Conservation (phyloP, 2,113 vertebrate species). For the Larimichthys polyactis region DNA sequence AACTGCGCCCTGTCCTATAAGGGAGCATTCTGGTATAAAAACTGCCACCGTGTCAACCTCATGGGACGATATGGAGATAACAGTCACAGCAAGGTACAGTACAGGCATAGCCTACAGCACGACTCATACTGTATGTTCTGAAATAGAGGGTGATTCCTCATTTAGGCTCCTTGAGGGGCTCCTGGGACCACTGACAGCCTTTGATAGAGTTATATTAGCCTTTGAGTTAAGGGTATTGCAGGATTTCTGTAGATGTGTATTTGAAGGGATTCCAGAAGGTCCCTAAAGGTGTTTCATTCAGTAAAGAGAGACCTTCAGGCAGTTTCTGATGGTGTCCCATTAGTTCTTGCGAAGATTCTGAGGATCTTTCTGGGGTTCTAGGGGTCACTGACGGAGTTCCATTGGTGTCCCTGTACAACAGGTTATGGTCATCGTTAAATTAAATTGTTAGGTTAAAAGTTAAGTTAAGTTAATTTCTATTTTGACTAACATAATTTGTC, state of each 20-base stretch:
- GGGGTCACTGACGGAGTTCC: background rate
- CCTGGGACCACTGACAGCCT: background rate
- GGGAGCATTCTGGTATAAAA: constrained; percentile 99
- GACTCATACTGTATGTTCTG: background rate
- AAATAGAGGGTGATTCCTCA: background rate
- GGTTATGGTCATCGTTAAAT: background rate
- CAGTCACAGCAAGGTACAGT: constrained; percentile 96
- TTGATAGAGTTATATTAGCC: background rate
- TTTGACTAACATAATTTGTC: background rate
- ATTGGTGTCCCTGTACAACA: background rate
- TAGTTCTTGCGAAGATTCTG: too few species aligned
- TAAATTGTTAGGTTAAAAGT: background rate
- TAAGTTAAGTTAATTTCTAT: background rate
- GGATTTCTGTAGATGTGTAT: background rate
- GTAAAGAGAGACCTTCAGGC: background rate
- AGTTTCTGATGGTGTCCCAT: too few species aligned
- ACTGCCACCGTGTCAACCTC: constrained; percentile 97
- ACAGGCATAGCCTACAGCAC: background rate
- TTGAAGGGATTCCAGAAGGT: background rate
- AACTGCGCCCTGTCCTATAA: constrained; percentile 99
- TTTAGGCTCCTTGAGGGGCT: background rate
- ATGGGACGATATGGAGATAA: constrained; percentile 96
- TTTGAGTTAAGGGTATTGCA: background rate
- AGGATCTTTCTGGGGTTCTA: background rate
- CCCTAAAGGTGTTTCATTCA: background rate